These are phyloP conservation scores for Zaprionus ornatus DNA, from an alignment of 1,140 invertebrate genomes.

Conservation along the genomic window DNA sequence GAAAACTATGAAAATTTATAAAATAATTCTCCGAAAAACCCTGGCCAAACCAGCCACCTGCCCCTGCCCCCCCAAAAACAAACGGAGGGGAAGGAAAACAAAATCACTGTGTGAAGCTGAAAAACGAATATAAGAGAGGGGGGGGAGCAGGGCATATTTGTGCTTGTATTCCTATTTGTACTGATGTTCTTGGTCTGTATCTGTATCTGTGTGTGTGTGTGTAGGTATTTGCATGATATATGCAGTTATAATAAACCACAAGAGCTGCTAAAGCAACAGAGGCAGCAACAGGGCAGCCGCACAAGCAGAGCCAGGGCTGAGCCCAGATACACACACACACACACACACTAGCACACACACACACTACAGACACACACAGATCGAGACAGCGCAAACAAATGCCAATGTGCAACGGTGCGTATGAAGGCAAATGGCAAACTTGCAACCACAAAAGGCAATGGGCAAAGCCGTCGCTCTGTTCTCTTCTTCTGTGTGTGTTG, in stretches of 20 bases:
- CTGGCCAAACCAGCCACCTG: not conserved
- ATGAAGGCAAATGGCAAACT: conserved; percentile 61
- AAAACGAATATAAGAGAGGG: conserved; percentile 16
- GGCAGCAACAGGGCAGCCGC: conserved; percentile 19
- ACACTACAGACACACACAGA: conserved; percentile 13
- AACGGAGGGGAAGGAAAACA: conserved; percentile 13
- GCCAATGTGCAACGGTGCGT: conserved; percentile 71
- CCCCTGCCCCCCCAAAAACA: not conserved
- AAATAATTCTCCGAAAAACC: conserved; percentile 61
- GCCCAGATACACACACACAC: not conserved
- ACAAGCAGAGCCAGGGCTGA: conserved; percentile 3
- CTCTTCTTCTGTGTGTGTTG: not conserved
- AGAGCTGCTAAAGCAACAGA: conserved; percentile 69
- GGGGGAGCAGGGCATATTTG: conserved; percentile 12
- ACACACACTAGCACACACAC: conserved; percentile 2
- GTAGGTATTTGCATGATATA: conserved; percentile 73
- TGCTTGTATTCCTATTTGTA: conserved; percentile 7
- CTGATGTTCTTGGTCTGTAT: not conserved
- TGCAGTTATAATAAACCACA: conserved; percentile 79
- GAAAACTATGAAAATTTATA: conserved; percentile 80
- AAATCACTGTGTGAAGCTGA: conserved; percentile 22
- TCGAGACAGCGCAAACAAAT: conserved; percentile 51
- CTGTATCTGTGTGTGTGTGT: conserved; percentile 32
- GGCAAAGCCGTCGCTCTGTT: conserved; percentile 5
- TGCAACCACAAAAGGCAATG: conserved; percentile 52